Conservation (phyloP, 2,797 vertebrate species). For the Siniperca undulata region DNA sequence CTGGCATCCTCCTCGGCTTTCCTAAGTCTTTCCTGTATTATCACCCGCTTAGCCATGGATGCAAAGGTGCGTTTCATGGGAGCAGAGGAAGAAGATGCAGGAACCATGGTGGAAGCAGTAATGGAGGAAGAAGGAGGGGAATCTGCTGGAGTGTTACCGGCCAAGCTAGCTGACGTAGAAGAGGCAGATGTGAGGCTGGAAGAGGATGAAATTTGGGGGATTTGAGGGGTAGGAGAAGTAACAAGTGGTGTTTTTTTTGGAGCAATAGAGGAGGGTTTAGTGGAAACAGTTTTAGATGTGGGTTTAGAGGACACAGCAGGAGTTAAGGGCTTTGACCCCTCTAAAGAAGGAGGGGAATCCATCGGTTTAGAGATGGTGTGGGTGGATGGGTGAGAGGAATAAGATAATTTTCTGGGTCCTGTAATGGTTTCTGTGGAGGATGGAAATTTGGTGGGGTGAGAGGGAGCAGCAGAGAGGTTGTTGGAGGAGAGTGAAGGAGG, state of each 20-base stretch:
- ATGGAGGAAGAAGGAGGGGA: constrained; percentile 2
- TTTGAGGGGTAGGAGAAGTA: not conserved
- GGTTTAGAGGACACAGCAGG: constrained; percentile 9
- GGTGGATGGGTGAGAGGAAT: constrained; percentile 16
- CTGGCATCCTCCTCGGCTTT: constrained; percentile 72
- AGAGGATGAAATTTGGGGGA: constrained; percentile 5
- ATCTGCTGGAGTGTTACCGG: not conserved
- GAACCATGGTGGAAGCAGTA: not conserved
- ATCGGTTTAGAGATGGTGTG: not conserved
- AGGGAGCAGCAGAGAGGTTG: constrained; percentile 14
- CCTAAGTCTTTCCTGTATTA: constrained; percentile 79
- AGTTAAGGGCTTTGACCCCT: constrained; percentile 22
- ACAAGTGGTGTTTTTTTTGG: not conserved
- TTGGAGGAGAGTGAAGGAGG: constrained; percentile 29
- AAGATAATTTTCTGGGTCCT: constrained; percentile 11
- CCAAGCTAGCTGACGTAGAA: not conserved
- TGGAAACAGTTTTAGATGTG: constrained; percentile 2
- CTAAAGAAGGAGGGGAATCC: constrained; percentile 17
- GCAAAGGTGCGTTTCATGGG: constrained; percentile 71
- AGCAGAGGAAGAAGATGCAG: not conserved
- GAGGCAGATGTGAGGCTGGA: constrained; percentile 26
- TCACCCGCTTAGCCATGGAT: constrained; percentile 76
- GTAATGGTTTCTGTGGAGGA: constrained; percentile 6
- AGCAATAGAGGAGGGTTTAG: not conserved
- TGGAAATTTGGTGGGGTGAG: constrained; percentile 20